A percentile compares a stretch with the other conserved stretches of the same genome.
Evolutionary conservation across 2,888 invertebrate species (phyloP).

Genomic region (Himalopsyche kuldschensis): DNA sequence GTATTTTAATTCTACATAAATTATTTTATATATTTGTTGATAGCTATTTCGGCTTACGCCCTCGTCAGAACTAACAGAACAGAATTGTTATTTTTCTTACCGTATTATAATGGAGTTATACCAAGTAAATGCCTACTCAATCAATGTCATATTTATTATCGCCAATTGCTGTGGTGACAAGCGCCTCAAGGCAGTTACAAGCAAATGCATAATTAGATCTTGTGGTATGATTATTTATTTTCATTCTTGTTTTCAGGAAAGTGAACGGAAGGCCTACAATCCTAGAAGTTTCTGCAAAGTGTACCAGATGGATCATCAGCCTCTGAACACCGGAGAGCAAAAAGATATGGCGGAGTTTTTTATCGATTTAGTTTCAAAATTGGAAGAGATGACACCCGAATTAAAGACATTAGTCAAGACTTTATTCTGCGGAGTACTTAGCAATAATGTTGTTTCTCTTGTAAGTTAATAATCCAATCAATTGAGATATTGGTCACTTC

Average conservation of each 20-base stretch:
- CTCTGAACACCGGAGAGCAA: constrained; percentile 93
- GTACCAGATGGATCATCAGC: constrained; percentile 97
- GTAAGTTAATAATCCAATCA: constrained; percentile 52
- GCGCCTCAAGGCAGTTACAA: too few relatives aligned
- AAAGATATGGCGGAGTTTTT: constrained; percentile 99
- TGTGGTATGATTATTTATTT: background rate
- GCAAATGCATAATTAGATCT: too few relatives aligned
- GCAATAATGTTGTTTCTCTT: constrained; percentile 93
- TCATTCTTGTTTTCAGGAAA: constrained; percentile 65
- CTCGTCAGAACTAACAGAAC: too few relatives aligned
- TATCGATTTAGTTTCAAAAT: constrained; percentile 91
- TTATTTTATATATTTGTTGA: too few relatives aligned
- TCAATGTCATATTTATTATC: too few relatives aligned
- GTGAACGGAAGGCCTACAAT: constrained; percentile 93
- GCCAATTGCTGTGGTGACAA: too few relatives aligned
- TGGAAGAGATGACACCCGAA: constrained; percentile 94
- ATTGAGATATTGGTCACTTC: too few relatives aligned
- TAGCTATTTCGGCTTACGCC: too few relatives aligned
- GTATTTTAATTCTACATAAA: too few relatives aligned
- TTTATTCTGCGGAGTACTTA: constrained; percentile 89
- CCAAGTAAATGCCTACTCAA: too few relatives aligned
- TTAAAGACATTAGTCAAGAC: constrained; percentile 87
- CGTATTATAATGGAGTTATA: too few relatives aligned
- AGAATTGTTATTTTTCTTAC: too few relatives aligned
- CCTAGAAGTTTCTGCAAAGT: constrained; percentile 94